Evolutionary conservation across 2,113 vertebrate species (phyloP).

Genomic region (Hemiscyllium ocellatum): DNA sequence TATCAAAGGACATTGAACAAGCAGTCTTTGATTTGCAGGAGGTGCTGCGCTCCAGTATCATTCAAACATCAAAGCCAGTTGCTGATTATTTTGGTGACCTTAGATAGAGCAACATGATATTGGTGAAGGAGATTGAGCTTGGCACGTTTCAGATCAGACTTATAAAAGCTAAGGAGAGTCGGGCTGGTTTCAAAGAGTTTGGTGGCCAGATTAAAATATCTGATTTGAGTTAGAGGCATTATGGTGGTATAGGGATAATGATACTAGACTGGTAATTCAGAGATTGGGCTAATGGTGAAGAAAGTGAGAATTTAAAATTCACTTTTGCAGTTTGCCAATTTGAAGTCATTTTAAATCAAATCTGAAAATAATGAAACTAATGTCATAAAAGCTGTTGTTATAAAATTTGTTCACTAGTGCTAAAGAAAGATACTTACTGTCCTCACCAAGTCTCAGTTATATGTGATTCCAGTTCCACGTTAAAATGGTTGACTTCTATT

Average conservation of each 20-base stretch:
- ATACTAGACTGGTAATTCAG: background rate
- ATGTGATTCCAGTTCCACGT: background rate
- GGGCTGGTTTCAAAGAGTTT: background rate
- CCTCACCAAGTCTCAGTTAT: background rate
- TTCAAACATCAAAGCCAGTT: background rate
- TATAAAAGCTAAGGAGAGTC: background rate
- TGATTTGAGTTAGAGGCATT: background rate
- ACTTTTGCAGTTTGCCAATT: background rate
- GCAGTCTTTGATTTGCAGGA: background rate
- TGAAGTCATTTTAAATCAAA: background rate
- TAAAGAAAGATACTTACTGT: background rate
- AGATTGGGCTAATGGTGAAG: background rate
- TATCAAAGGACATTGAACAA: background rate
- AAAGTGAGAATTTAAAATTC: background rate
- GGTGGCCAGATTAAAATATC: background rate
- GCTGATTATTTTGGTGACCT: background rate
- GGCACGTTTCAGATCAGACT: background rate
- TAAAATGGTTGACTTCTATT: background rate
- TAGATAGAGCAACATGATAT: background rate
- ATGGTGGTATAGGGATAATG: background rate
- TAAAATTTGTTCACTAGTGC: background rate
- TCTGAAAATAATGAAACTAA: background rate
- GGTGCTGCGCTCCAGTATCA: background rate
- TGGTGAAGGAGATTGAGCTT: background rate
- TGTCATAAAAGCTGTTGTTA: background rate